phyloP scores from a whole-genome alignment of 2,888 invertebrate species.

The Drosophila lutescens region DNA sequence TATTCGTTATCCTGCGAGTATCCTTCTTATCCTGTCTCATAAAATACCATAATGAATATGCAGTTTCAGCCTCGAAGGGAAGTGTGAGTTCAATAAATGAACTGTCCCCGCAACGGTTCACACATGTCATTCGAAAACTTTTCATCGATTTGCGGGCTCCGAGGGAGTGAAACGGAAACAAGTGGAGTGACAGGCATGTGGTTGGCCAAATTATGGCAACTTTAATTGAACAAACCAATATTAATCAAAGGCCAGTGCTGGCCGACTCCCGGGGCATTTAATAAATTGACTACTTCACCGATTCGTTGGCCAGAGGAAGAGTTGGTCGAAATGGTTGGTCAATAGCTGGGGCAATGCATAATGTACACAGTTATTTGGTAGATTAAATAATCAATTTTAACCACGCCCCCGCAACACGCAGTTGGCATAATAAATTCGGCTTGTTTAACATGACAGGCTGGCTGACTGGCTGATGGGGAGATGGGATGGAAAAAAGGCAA shows the following conservation, averaged over 20 bases:
- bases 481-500: constrained; percentile 12
- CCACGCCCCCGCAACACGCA: constrained; percentile 60
- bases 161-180: constrained; percentile 5
- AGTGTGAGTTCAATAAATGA: constrained; percentile 23
- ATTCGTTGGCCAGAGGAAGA: not conserved
- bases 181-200: constrained; percentile 46
- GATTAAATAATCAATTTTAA: constrained; percentile 72
- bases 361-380: constrained; percentile 63
- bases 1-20: not conserved
- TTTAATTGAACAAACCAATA: constrained; percentile 69
- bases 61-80: not conserved
- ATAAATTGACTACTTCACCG: constrained; percentile 58
- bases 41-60: constrained; percentile 9
- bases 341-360: constrained; percentile 36
- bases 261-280: constrained; percentile 47
- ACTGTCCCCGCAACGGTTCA: constrained; percentile 17
- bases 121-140: constrained; percentile 23
- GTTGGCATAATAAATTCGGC: constrained; percentile 66
- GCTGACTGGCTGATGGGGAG: not conserved
- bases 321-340: constrained; percentile 15
- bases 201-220: constrained; percentile 58
- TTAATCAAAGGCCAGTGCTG: constrained; percentile 60
- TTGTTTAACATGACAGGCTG: constrained; percentile 46
- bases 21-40: not conserved
- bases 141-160: constrained; percentile 24